Evolutionary conservation across 2,888 invertebrate genomes (phyloP).

Genomic region (Xestia rhomboidea): DNA sequence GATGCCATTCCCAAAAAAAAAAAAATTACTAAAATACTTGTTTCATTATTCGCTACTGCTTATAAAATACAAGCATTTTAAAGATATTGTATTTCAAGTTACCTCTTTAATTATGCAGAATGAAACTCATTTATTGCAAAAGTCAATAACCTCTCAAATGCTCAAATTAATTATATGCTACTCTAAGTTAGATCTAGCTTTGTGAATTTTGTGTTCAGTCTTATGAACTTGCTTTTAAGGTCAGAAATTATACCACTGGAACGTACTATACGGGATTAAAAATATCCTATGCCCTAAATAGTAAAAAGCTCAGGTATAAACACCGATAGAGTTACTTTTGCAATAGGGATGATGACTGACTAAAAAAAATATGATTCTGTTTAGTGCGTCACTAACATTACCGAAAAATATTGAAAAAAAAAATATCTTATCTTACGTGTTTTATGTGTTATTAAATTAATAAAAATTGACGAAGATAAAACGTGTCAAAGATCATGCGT

Average conservation of each 20-base stretch:
- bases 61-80: neutral
- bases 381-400: too few species aligned
- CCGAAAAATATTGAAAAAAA: too few species aligned
- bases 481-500: too few species aligned
- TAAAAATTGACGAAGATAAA: too few species aligned
- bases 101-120: conserved; percentile 10
- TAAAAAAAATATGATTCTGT: too few species aligned
- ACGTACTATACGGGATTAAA: neutral
- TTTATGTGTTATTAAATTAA: too few species aligned
- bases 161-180: conserved; percentile 6
- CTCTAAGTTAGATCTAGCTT: conserved; percentile 12
- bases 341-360: too few species aligned
- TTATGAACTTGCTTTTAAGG: neutral
- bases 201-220: conserved; percentile 2
- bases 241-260: neutral
- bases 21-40: too few species aligned
- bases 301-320: neutral
- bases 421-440: too few species aligned
- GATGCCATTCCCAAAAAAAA: too few species aligned
- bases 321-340: neutral
- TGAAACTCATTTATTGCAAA: neutral
- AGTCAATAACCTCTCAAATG: conserved; percentile 33
- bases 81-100: neutral
- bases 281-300: neutral
- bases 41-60: neutral